phyloP scores from a whole-genome alignment of 2,797 vertebrate genomes.

The Cyprinella venusta region DNA sequence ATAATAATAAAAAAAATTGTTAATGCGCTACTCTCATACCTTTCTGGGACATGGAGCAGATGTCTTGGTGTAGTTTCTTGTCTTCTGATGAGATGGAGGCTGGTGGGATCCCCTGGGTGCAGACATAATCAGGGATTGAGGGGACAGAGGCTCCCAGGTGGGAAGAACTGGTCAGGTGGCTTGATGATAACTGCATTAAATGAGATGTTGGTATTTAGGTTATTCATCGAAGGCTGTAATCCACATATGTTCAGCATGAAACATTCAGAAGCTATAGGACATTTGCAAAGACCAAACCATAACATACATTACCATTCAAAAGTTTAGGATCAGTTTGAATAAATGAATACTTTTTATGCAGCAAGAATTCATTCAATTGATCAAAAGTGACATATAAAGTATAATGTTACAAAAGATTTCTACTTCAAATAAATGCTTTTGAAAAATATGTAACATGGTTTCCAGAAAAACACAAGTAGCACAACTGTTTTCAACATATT shows the following conservation, averaged over 20 bases:
- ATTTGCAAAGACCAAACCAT: constrained; percentile 11
- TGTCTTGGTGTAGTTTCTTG: constrained; percentile 88
- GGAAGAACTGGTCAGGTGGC: constrained; percentile 73
- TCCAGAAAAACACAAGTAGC: background rate
- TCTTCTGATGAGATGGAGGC: constrained; percentile 72
- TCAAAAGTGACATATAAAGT: background rate
- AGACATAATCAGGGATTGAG: constrained; percentile 88
- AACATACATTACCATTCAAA: background rate
- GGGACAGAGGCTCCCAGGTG: constrained; percentile 84
- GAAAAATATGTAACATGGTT: no score
- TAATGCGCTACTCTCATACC: constrained; percentile 68
- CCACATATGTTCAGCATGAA: constrained; percentile 21
- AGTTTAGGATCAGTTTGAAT: background rate
- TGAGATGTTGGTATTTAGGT: background rate
- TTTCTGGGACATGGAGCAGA: constrained; percentile 86
- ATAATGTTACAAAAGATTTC: background rate
- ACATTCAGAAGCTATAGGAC: constrained; percentile 18
- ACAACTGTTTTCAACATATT: background rate
- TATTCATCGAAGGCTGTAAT: background rate
- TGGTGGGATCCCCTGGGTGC: constrained; percentile 76
- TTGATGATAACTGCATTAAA: constrained; percentile 76
- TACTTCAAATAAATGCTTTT: background rate
- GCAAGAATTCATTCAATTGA: background rate
- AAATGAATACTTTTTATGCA: background rate
- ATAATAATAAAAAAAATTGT: background rate